Conservation (phyloP, 2,113 vertebrate genomes). For the Mastomys natalensis region DNA sequence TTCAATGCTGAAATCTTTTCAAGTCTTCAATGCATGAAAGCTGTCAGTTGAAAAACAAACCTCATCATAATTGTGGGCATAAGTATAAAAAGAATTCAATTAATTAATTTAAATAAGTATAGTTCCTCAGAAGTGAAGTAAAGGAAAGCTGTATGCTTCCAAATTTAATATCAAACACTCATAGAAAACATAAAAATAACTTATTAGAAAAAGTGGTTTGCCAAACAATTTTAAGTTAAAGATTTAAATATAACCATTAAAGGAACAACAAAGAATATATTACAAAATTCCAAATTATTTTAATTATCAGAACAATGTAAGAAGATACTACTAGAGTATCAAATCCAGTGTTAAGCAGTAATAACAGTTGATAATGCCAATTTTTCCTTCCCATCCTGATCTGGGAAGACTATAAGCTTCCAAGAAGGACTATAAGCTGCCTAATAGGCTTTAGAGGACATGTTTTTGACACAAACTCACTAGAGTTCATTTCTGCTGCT, state of each 20-base stretch:
- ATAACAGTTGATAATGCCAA: neutral
- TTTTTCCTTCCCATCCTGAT: slow-evolving; percentile 5
- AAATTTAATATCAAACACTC: slow-evolving; percentile 48
- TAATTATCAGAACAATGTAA: slow-evolving; percentile 41
- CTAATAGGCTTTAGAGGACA: slow-evolving; percentile 34
- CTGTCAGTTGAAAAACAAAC: slow-evolving; percentile 46
- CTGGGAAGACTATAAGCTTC: neutral
- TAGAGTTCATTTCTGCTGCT: slow-evolving; percentile 58
- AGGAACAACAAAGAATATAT: slow-evolving; percentile 32
- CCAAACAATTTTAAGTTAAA: slow-evolving; percentile 35
- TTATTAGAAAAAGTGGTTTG: slow-evolving; percentile 21
- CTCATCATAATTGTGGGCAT: slow-evolving; percentile 31
- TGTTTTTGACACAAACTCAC: slow-evolving; percentile 3
- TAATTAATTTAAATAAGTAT: slow-evolving; percentile 34
- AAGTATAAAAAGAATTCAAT: slow-evolving; percentile 22
- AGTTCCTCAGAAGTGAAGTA: slow-evolving; percentile 11
- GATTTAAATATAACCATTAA: slow-evolving; percentile 51
- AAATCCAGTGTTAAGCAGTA: slow-evolving; percentile 53
- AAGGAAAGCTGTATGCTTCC: neutral
- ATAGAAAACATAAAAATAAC: neutral
- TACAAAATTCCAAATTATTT: slow-evolving; percentile 49
- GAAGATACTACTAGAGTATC: neutral
- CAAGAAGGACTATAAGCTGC: neutral
- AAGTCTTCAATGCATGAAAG: slow-evolving; percentile 22
- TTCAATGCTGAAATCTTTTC: slow-evolving; percentile 45